Percentiles rank a stretch among this genome's conserved stretches.
Evolutionary conservation across 64 coral and sea anemone genomes (phyloP).

Genomic region (Platygyra sinensis): DNA sequence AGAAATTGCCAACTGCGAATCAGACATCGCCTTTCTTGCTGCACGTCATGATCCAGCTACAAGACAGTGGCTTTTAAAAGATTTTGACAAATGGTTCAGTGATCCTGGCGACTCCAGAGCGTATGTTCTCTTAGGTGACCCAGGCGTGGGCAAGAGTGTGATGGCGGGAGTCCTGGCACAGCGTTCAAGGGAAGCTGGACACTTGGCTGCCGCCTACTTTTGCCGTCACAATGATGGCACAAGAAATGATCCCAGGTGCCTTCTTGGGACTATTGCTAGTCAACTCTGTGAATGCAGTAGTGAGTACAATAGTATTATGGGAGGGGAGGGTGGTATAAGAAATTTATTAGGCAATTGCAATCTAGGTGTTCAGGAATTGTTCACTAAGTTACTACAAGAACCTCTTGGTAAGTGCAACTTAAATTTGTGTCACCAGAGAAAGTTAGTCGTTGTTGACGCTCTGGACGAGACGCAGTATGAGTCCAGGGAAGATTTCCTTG

Average conservation of each 20-base stretch:
- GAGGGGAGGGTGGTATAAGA: slow-evolving; percentile 17
- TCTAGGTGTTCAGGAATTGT: slow-evolving; percentile 37
- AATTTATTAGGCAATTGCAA: slow-evolving; percentile 3
- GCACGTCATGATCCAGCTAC: slow-evolving; percentile 7
- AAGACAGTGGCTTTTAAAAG: slow-evolving; percentile 43
- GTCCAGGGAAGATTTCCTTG: slow-evolving; percentile 43
- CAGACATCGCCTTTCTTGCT: slow-evolving; percentile 30
- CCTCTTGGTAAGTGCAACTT: background rate
- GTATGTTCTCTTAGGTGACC: slow-evolving; percentile 56
- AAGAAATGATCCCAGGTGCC: slow-evolving; percentile 31
- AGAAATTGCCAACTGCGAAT: slow-evolving; percentile 7
- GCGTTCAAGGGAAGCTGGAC: background rate
- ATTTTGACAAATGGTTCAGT: slow-evolving; percentile 55
- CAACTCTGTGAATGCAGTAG: slow-evolving; percentile 13
- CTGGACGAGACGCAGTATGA: slow-evolving; percentile 47
- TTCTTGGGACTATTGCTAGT: slow-evolving; percentile 31
- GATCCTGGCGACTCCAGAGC: slow-evolving; percentile 42
- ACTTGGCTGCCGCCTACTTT: slow-evolving; percentile 40
- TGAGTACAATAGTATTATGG: slow-evolving; percentile 1
- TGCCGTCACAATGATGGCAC: slow-evolving; percentile 36
- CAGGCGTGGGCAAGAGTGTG: slow-evolving; percentile 61
- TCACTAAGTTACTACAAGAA: slow-evolving; percentile 51
- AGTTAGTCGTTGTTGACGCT: slow-evolving; percentile 44
- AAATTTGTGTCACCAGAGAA: background rate
- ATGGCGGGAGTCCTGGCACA: slow-evolving; percentile 51